A percentile compares a stretch with the other conserved stretches of the same genome.
Conservation (phyloP, 2,888 invertebrate genomes). For the Boloria selene region DNA sequence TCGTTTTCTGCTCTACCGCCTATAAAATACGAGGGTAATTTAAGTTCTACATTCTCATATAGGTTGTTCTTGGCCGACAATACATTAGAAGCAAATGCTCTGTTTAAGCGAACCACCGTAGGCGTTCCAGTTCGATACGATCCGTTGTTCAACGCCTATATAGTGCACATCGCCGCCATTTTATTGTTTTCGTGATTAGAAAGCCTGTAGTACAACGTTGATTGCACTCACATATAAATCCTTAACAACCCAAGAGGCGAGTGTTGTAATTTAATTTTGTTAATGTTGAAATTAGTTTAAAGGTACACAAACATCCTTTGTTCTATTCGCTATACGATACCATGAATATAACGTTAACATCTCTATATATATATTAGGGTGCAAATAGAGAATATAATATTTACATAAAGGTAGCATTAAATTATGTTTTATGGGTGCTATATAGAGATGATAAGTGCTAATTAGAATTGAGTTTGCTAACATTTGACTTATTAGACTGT, state of each 20-base stretch:
- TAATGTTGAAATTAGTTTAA: conserved; percentile 31
- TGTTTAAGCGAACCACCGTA: conserved; percentile 35
- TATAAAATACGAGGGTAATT: neutral
- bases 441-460: too few relatives aligned
- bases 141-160: conserved; percentile 33
- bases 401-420: too few relatives aligned
- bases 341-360: neutral
- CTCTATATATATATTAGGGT: too few relatives aligned
- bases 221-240: conserved; percentile 44
- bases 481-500: too few relatives aligned
- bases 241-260: conserved; percentile 26
- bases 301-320: conserved; percentile 4
- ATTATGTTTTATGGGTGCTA: too few relatives aligned
- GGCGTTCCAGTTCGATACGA: conserved; percentile 36
- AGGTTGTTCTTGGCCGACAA: conserved; percentile 21
- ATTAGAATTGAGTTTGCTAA: too few relatives aligned
- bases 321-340: neutral
- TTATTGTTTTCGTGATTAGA: conserved; percentile 55
- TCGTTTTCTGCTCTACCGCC: too few relatives aligned
- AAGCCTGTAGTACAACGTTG: conserved; percentile 44
- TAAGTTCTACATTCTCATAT: conserved; percentile 10
- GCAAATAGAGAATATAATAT: too few relatives aligned
- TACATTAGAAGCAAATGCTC: conserved; percentile 35
- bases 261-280: conserved; percentile 32
- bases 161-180: conserved; percentile 39